Evolutionary conservation across 2,113 vertebrate genomes (phyloP).

Genomic region (Limanda limanda): DNA sequence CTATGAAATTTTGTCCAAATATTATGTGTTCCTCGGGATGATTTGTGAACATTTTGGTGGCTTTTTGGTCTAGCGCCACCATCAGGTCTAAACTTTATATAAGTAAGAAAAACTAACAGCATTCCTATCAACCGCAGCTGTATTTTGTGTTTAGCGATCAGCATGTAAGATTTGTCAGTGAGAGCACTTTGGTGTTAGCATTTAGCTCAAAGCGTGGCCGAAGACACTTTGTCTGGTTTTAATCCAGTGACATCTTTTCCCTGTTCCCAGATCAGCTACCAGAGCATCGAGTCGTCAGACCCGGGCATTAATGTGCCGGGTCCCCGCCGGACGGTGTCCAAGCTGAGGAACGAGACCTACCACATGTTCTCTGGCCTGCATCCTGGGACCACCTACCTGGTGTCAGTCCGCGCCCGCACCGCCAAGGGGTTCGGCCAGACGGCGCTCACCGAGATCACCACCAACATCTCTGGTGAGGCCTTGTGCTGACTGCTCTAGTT

Average conservation of each 20-base stretch:
- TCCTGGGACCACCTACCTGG: slow-evolving; percentile 95
- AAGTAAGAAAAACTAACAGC: neutral
- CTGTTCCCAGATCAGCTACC: slow-evolving; percentile 91
- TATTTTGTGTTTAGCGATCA: neutral
- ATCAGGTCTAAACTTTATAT: neutral
- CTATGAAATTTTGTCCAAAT: too few species aligned
- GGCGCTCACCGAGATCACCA: slow-evolving; percentile 94
- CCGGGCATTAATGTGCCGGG: slow-evolving; percentile 91
- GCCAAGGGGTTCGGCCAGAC: slow-evolving; percentile 95
- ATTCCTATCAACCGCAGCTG: neutral
- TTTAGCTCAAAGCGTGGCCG: too few species aligned
- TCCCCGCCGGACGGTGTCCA: slow-evolving; percentile 91
- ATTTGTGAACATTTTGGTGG: too few species aligned
- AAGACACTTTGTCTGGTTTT: neutral
- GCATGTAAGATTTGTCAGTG: too few species aligned
- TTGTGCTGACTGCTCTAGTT: too few species aligned
- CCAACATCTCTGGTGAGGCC: slow-evolving; percentile 92
- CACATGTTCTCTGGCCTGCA: slow-evolving; percentile 96
- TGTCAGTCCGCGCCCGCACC: slow-evolving; percentile 92
- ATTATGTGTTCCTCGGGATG: too few species aligned
- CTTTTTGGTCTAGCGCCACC: too few species aligned
- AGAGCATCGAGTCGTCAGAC: slow-evolving; percentile 95
- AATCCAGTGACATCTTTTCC: neutral
- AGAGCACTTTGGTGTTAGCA: too few species aligned
- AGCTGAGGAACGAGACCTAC: slow-evolving; percentile 95